Evolutionary conservation across 2,888 invertebrate species (phyloP).

Genomic region (Ormyrus thymus): DNA sequence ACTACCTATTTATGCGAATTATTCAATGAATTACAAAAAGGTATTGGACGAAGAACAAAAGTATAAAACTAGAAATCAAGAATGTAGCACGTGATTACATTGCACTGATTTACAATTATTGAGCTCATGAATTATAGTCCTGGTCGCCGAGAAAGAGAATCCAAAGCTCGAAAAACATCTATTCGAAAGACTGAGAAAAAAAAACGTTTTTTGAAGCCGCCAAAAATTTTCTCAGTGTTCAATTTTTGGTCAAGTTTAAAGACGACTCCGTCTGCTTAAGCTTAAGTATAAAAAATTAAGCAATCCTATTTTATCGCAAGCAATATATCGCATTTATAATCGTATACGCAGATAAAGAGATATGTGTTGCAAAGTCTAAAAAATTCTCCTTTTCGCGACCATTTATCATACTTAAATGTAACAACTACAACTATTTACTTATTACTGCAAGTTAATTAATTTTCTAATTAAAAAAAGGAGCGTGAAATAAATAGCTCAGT

Average conservation of each 20-base stretch:
- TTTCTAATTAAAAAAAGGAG: constrained; percentile 17
- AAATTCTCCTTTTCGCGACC: constrained; percentile 42
- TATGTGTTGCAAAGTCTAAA: constrained; percentile 27
- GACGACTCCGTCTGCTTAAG: constrained; percentile 19
- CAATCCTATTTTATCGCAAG: constrained; percentile 3
- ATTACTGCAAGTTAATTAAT: constrained; percentile 34
- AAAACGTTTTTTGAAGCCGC: neutral
- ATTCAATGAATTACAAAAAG: constrained; percentile 12
- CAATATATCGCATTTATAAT: constrained; percentile 25
- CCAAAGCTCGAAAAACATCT: neutral
- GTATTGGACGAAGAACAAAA: neutral
- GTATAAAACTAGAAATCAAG: constrained; percentile 17
- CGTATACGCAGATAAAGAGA: constrained; percentile 27
- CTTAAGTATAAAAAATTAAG: constrained; percentile 13
- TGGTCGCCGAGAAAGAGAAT: constrained; percentile 39
- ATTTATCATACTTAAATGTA: constrained; percentile 10
- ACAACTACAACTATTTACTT: constrained; percentile 19
- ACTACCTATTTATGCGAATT: neutral
- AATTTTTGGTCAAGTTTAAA: constrained; percentile 18
- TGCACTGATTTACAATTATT: constrained; percentile 18
- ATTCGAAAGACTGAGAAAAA: neutral
- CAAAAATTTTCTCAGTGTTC: constrained; percentile 8
- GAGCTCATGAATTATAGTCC: constrained; percentile 16
- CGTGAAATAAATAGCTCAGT: constrained; percentile 19
- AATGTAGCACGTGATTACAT: constrained; percentile 9